Evolutionary conservation across 2,888 invertebrate genomes (phyloP), one percentile per base, ranked within the genome.

Genomic region (Hirtodrosophila confusa): DNA sequence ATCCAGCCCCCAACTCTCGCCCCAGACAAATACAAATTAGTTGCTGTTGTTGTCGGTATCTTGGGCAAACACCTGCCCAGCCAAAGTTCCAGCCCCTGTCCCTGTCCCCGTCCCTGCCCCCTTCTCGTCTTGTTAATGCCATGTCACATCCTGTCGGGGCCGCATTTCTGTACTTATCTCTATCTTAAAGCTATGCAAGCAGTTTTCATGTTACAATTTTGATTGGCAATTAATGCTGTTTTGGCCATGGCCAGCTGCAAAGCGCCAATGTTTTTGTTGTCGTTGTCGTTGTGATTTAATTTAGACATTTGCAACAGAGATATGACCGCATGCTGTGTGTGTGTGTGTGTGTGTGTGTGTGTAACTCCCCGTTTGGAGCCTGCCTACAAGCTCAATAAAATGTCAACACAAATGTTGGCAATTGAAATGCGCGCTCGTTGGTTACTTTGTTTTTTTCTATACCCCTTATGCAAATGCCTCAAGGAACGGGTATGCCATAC

Each of bases 361-460:
- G 36, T 43, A 7, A 35, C 40, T 44, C 50, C 4, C 48, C 54
- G 36, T 39, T 23, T 48, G 49, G 23, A 69, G 50, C 27, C 47
- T 35, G 58, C 35, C 55, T 45, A 74, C 74, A 74, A 80, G 78
- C 88, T 69, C 71, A 74, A 87, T 86, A 77, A 86, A 86, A 87
- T 82, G 85, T 86, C 88, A 88, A 79, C 86, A 87, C 80, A 78
- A 71, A 74, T 76, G 86, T 87, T 71, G 69, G 61, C 77, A 83
- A 76, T 68, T 76, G 80, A 76, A 76, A 62, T 62, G 69, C 57
- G 58, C 53, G 56, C 44, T 37, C 54, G 60, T 56, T 67, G 48
- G 43, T 50, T 60, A 66, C 40, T 41, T 12, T 54, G 39, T 24
- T 1, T 48, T 29, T 4, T 12, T 7, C 9, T 9, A 65, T 75